Evolutionary conservation across 2,113 vertebrate species (phyloP).

Genomic region (Hydropotes inermis): DNA sequence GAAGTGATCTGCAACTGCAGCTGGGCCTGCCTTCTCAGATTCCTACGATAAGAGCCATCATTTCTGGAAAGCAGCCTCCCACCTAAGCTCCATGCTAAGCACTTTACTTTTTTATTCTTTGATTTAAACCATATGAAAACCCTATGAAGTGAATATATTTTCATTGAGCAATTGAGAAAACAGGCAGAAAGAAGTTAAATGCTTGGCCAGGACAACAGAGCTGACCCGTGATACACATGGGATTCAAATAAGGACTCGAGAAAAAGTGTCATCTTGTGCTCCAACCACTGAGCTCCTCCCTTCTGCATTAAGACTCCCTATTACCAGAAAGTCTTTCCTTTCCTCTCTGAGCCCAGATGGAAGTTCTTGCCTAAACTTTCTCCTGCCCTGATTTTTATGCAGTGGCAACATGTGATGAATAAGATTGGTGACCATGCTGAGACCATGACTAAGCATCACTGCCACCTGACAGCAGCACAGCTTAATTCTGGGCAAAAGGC

Average conservation of each 20-base stretch:
- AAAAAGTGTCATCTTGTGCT: neutral
- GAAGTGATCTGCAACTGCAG: neutral
- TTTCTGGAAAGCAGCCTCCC: neutral
- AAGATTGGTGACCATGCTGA: neutral
- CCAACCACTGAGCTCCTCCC: neutral
- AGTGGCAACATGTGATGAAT: neutral
- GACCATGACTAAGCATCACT: neutral
- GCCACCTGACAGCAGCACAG: constrained; percentile 18
- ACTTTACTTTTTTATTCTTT: neutral
- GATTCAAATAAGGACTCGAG: neutral
- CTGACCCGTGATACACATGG: neutral
- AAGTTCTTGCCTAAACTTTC: neutral
- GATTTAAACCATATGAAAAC: neutral
- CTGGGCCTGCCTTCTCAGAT: neutral
- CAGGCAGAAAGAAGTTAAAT: neutral
- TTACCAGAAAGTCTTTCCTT: neutral
- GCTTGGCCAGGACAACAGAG: neutral
- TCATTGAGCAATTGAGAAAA: neutral
- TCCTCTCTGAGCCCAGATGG: neutral
- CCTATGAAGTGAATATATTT: neutral
- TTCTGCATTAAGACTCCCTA: neutral
- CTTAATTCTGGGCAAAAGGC: constrained; percentile 9
- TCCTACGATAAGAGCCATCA: neutral
- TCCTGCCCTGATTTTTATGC: neutral
- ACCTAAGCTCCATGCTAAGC: neutral